Percentiles rank a stretch among this genome's conserved stretches.
These are phyloP conservation scores for Hemistola chrysoprasaria DNA, from an alignment of 2,888 invertebrate genomes.

Conservation along the genomic window DNA sequence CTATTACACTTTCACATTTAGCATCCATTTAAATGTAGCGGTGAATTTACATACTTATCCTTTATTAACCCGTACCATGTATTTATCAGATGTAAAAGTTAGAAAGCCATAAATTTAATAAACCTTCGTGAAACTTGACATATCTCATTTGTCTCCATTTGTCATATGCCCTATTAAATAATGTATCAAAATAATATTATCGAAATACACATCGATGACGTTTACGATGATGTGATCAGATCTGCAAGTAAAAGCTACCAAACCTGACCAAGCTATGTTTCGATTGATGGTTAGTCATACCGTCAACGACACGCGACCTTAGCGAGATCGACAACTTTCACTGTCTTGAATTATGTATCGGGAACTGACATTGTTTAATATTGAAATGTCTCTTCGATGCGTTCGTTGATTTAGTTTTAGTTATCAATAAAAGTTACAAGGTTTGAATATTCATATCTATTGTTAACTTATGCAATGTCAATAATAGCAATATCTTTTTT, in stretches of 20 bases:
- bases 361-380: constrained; percentile 20
- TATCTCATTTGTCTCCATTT: no score
- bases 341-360: constrained; percentile 22
- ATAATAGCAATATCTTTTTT: no score
- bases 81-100: no score
- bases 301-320: constrained; percentile 28
- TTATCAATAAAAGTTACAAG: constrained; percentile 8
- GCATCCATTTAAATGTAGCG: no score
- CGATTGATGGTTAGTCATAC: constrained; percentile 24
- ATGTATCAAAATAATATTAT: no score
- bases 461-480: neutral
- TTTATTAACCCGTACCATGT: no score
- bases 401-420: constrained; percentile 3
- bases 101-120: no score
- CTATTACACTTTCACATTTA: no score
- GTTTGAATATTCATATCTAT: constrained; percentile 3
- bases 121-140: no score
- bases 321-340: constrained; percentile 31
- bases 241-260: constrained; percentile 4
- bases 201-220: no score
- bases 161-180: no score
- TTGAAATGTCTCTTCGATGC: constrained; percentile 2
- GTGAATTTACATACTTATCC: no score
- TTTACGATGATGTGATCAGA: neutral
- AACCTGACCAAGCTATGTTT: constrained; percentile 17